Percentiles rank a stretch among this genome's conserved stretches.
Conservation (phyloP, 2,113 vertebrate genomes). For the Xyliphius kryptos region DNA sequence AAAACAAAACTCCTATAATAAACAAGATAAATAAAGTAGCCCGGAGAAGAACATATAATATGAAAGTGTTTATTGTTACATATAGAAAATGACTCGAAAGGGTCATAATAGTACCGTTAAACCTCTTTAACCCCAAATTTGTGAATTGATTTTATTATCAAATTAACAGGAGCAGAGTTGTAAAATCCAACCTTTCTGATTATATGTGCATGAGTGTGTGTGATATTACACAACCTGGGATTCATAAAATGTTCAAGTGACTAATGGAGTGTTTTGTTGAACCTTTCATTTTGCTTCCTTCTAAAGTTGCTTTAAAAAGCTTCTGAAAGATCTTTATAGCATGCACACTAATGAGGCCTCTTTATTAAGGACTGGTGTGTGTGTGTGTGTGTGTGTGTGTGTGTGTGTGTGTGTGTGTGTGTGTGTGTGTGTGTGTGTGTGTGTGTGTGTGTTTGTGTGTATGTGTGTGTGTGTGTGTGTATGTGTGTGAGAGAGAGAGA, state of each 20-base stretch:
- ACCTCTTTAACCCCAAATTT: too few species aligned
- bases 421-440: neutral
- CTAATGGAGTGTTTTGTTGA: constrained; percentile 46
- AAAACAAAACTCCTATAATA: too few species aligned
- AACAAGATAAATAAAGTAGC: too few species aligned
- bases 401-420: too few species aligned
- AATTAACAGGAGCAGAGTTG: too few species aligned
- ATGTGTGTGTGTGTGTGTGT: neutral
- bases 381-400: constrained; percentile 15
- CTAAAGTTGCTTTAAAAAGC: constrained; percentile 42
- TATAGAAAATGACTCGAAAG: too few species aligned
- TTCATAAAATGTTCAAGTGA: constrained; percentile 39
- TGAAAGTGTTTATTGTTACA: too few species aligned
- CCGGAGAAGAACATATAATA: too few species aligned
- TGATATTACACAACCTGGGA: constrained; percentile 30
- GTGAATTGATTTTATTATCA: too few species aligned
- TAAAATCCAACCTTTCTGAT: too few species aligned
- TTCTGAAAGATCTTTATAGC: constrained; percentile 45
- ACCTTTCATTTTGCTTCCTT: constrained; percentile 40
- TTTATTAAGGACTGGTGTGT: constrained; percentile 35
- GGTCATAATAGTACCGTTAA: too few species aligned
- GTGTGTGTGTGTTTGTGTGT: constrained; percentile 2
- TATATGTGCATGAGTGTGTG: constrained; percentile 10
- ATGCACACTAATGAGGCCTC: constrained; percentile 36
- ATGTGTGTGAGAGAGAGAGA: constrained; percentile 2